A percentile compares a stretch with the other conserved stretches of the same genome.
phyloP scores from a whole-genome alignment of 2,797 vertebrate genomes.

The Micropoecilia bifurca region DNA sequence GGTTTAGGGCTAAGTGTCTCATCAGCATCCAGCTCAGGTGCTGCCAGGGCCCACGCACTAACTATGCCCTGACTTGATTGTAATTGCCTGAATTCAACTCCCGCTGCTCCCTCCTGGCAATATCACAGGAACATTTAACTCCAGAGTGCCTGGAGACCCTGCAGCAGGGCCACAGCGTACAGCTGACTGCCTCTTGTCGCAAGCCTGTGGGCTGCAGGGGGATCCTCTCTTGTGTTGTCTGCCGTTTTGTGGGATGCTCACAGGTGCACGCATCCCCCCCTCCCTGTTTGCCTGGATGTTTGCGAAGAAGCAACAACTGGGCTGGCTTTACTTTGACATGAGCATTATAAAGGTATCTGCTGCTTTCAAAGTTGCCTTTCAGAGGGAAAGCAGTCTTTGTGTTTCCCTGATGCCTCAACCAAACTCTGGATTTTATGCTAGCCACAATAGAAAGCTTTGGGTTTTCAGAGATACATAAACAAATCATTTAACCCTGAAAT shows the following conservation, averaged over 20 bases:
- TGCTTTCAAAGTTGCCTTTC: constrained; percentile 12
- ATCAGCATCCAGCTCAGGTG: constrained; percentile 99
- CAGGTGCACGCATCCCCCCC: constrained; percentile 62
- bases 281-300: constrained; percentile 35
- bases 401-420: not conserved
- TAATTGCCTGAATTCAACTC: constrained; percentile 99
- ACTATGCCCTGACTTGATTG: constrained; percentile 99
- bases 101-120: constrained; percentile 99
- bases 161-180: constrained; percentile 71
- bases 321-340: constrained; percentile 34
- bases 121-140: constrained; percentile 99
- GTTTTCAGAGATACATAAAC: constrained; percentile 22
- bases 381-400: not conserved
- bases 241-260: constrained; percentile 62
- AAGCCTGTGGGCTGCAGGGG: constrained; percentile 69
- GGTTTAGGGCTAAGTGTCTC: constrained; percentile 98
- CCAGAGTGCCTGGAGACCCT: constrained; percentile 85
- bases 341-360: constrained; percentile 41
- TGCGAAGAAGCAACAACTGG: constrained; percentile 58
- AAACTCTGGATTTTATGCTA: not conserved
- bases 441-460: not conserved
- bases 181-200: constrained; percentile 73
- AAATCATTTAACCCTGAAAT: constrained; percentile 46
- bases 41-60: constrained; percentile 93
- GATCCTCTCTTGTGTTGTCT: constrained; percentile 65